These are phyloP conservation scores for Synergus itoensis DNA, from an alignment of 2,888 invertebrate genomes.

Conservation along the genomic window DNA sequence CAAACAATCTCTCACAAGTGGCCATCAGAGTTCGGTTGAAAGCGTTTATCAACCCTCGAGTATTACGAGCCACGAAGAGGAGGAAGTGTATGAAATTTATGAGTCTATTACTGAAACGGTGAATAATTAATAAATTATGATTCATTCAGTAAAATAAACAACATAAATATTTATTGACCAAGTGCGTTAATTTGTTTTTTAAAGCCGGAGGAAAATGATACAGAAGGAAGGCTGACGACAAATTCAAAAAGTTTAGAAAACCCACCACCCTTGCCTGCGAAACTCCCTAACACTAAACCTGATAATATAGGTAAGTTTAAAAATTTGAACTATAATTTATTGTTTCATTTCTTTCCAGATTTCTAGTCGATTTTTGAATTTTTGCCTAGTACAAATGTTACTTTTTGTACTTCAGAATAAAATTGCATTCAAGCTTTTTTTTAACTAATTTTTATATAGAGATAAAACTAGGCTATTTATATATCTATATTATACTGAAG, in stretches of 20 bases:
- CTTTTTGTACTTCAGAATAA: not conserved
- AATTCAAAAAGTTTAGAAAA: conserved; percentile 41
- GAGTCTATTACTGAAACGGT: conserved; percentile 73
- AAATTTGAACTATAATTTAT: not conserved
- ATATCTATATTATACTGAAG: not conserved
- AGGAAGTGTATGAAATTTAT: conserved; percentile 70
- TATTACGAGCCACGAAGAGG: conserved; percentile 64
- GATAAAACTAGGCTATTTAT: conserved; percentile 24
- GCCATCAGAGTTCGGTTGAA: conserved; percentile 66
- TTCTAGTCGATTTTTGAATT: not conserved
- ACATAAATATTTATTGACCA: not conserved
- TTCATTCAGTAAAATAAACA: not conserved
- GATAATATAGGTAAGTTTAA: conserved; percentile 44
- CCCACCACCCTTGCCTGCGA: conserved; percentile 67
- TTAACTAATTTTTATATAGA: conserved; percentile 8
- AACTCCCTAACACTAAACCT: conserved; percentile 56
- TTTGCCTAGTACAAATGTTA: not conserved
- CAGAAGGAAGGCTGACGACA: conserved; percentile 51
- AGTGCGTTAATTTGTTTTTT: conserved; percentile 42
- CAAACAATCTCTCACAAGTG: conserved; percentile 66
- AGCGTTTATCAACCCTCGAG: conserved; percentile 70
- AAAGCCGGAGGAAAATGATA: conserved; percentile 66
- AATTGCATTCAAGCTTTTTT: not conserved
- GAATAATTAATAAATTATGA: conserved; percentile 42
- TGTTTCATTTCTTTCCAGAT: not conserved